Percentiles rank a stretch among this genome's conserved stretches.
phyloP scores from a whole-genome alignment of 2,888 invertebrate species.

The Synanthedon myopaeformis region DNA sequence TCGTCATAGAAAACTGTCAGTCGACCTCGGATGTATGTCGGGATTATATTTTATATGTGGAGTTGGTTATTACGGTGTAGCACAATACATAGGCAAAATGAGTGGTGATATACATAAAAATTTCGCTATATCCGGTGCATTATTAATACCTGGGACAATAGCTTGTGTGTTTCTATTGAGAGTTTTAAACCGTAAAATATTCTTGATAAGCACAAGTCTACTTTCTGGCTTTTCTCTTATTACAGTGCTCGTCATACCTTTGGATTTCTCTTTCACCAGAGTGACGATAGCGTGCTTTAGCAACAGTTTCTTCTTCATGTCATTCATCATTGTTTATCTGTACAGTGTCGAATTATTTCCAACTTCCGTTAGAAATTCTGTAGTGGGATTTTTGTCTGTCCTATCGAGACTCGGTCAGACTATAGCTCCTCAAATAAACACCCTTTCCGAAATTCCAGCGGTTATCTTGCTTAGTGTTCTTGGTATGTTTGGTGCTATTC shows the following conservation, averaged over 20 bases:
- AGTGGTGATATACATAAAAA: constrained; percentile 83
- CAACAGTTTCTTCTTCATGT: constrained; percentile 81
- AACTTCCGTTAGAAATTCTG: constrained; percentile 85
- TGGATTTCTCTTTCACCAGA: constrained; percentile 42
- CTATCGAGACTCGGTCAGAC: constrained; percentile 85
- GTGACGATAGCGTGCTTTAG: constrained; percentile 75
- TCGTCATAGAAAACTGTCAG: constrained; percentile 57
- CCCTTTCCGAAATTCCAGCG: constrained; percentile 43
- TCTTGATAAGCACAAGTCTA: constrained; percentile 69
- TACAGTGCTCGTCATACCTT: constrained; percentile 26
- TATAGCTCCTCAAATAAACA: constrained; percentile 79
- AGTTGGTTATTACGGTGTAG: constrained; percentile 86
- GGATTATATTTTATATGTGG: constrained; percentile 83
- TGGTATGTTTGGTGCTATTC: constrained; percentile 73
- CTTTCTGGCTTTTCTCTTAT: constrained; percentile 42
- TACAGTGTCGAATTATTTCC: constrained; percentile 89
- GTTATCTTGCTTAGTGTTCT: constrained; percentile 73
- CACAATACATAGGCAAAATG: constrained; percentile 81
- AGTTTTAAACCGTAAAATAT: constrained; percentile 70
- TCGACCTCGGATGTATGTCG: constrained; percentile 75
- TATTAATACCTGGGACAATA: constrained; percentile 74
- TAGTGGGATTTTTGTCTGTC: constrained; percentile 83
- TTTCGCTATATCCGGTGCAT: constrained; percentile 77
- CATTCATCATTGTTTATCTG: constrained; percentile 85
- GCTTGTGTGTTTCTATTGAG: constrained; percentile 69